These are phyloP conservation scores for Phorcus lineatus DNA, from an alignment of 2,888 invertebrate genomes.

Conservation along the genomic window DNA sequence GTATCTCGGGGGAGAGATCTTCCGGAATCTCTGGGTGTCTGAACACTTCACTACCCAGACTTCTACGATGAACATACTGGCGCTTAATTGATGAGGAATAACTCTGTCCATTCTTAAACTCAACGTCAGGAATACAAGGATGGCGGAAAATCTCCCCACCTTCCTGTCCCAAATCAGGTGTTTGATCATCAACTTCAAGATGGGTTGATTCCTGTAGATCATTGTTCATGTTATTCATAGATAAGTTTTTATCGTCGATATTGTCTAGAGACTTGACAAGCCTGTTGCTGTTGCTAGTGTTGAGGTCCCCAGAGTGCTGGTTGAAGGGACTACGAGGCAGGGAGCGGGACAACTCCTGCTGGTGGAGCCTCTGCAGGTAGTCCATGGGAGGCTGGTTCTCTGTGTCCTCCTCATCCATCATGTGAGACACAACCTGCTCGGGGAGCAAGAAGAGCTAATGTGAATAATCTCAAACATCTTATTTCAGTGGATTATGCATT, in stretches of 20 bases:
- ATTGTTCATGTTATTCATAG: too few relatives aligned
- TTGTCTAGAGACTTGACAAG: not conserved
- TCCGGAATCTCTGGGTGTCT: not conserved
- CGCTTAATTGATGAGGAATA: not conserved
- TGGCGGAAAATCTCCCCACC: not conserved
- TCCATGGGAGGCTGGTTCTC: not conserved
- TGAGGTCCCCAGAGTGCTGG: not conserved
- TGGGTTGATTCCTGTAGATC: too few relatives aligned
- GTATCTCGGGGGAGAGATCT: not conserved
- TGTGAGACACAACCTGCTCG: not conserved
- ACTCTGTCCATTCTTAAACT: not conserved
- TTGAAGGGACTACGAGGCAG: not conserved
- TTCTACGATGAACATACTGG: not conserved
- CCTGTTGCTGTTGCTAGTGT: not conserved
- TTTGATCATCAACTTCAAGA: not conserved
- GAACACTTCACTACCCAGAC: not conserved
- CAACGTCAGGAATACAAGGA: not conserved
- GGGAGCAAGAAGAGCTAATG: too few relatives aligned
- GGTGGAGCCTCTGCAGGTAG: not conserved
- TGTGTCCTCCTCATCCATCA: not conserved
- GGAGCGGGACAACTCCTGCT: not conserved
- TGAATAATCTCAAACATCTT: too few relatives aligned
- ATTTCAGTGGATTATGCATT: too few relatives aligned
- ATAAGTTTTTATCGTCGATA: not conserved
- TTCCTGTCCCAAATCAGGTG: not conserved